These are phyloP conservation scores for Parambassis ranga DNA, from an alignment of 2,797 vertebrate species.

Conservation along the genomic window DNA sequence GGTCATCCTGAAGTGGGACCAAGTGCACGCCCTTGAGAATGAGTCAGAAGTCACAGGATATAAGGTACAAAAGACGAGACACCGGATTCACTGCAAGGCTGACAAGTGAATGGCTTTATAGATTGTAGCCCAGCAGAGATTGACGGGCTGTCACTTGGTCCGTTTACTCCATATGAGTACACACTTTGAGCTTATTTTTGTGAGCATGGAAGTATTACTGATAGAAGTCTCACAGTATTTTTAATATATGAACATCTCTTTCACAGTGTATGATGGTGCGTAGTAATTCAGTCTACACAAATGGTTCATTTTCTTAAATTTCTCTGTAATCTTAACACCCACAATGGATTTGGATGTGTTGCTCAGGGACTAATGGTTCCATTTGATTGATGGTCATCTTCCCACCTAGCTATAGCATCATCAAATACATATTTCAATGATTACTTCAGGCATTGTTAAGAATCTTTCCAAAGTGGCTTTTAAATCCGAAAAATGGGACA, in stretches of 20 bases:
- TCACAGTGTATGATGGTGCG: neutral
- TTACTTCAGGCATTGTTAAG: neutral
- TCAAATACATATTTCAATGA: neutral
- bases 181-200: neutral
- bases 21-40: constrained; percentile 93
- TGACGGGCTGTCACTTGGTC: constrained; percentile 29
- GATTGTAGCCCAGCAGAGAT: constrained; percentile 1
- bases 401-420: neutral
- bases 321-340: no score
- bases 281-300: no score
- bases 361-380: neutral
- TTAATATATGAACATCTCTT: neutral
- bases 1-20: constrained; percentile 95
- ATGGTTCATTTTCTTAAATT: no score
- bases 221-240: neutral
- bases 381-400: neutral
- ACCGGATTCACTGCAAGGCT: neutral
- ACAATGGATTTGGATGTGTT: no score
- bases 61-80: constrained; percentile 80
- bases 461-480: neutral
- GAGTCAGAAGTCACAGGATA: constrained; percentile 98
- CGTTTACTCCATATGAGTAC: constrained; percentile 5
- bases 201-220: neutral
- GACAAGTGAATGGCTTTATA: constrained; percentile 9
- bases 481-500: neutral